A percentile compares a stretch with the other conserved stretches of the same genome.
Evolutionary conservation across 1,140 invertebrate species (phyloP).

Genomic region (Hyles vespertilio): DNA sequence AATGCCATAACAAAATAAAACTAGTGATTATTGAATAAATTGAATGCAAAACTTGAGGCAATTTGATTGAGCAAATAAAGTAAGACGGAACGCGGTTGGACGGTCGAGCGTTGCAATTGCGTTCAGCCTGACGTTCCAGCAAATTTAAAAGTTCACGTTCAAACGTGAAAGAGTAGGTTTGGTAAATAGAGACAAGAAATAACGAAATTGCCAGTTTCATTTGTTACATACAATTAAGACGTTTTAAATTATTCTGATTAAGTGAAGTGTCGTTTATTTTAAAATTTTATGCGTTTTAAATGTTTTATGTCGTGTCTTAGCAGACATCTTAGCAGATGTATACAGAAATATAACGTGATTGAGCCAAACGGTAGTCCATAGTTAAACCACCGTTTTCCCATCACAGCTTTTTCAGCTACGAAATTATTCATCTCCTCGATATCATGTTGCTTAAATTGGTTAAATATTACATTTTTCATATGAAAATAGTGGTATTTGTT

Average conservation of each 20-base stretch:
- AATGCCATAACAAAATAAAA: too few species aligned
- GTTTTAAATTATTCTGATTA: too few species aligned
- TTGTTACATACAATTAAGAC: too few species aligned
- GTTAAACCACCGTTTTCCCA: too few species aligned
- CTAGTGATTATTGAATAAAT: slow-evolving; percentile 31
- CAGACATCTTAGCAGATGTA: too few species aligned
- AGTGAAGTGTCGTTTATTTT: too few species aligned
- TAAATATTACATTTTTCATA: slow-evolving; percentile 2
- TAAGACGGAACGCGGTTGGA: slow-evolving; percentile 21
- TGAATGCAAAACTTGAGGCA: slow-evolving; percentile 44
- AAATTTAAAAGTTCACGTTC: slow-evolving; percentile 32
- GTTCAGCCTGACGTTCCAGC: slow-evolving; percentile 33
- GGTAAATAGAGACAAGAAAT: too few species aligned
- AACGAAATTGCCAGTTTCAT: too few species aligned
- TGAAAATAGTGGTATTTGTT: slow-evolving; percentile 1
- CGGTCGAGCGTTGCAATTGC: slow-evolving; percentile 29
- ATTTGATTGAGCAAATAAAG: slow-evolving; percentile 49
- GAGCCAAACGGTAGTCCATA: too few species aligned
- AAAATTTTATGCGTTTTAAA: too few species aligned
- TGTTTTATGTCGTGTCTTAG: too few species aligned
- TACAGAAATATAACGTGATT: too few species aligned
- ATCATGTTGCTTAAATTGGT: neutral
- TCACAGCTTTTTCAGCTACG: neutral
- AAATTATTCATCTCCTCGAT: neutral
- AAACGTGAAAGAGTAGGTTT: slow-evolving; percentile 24